phyloP scores from a whole-genome alignment of 2,797 vertebrate genomes.

The Percopsis omiscomaycus region DNA sequence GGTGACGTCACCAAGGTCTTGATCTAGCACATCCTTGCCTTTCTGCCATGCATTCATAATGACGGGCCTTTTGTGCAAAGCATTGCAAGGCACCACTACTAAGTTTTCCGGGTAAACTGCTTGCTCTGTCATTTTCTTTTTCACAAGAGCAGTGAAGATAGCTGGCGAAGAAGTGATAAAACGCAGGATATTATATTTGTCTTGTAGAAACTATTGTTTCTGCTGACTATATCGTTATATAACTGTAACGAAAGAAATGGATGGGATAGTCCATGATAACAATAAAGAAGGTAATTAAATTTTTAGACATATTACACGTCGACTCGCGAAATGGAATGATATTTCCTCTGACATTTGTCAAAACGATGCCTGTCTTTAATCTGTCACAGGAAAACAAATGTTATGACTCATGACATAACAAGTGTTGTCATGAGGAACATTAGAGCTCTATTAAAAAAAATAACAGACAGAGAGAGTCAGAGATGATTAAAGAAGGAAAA shows the following conservation, averaged over 20 bases:
- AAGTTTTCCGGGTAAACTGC: constrained; percentile 28
- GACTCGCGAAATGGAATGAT: constrained; percentile 33
- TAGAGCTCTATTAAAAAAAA: neutral
- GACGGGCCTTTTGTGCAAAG: constrained; percentile 39
- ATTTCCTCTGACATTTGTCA: constrained; percentile 13
- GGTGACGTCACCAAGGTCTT: constrained; percentile 34
- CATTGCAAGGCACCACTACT: constrained; percentile 24
- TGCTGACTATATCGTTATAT: constrained; percentile 16
- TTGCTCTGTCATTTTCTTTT: constrained; percentile 43
- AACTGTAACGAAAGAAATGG: constrained; percentile 18
- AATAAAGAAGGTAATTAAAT: constrained; percentile 17
- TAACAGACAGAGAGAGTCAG: too few species aligned
- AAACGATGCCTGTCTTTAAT: constrained; percentile 11
- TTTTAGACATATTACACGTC: constrained; percentile 33
- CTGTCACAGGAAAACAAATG: neutral
- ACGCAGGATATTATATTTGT: constrained; percentile 42
- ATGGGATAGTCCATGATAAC: constrained; percentile 27
- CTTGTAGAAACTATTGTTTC: constrained; percentile 12
- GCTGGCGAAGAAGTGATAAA: constrained; percentile 8
- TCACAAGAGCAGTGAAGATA: constrained; percentile 24
- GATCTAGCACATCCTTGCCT: constrained; percentile 41
- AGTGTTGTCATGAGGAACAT: constrained; percentile 4
- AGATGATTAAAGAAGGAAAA: constrained; percentile 3
- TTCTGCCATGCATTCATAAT: constrained; percentile 37
- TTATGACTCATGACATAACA: neutral